Conservation (phyloP, 2,888 invertebrate species). For the Colostygia pectinataria region DNA sequence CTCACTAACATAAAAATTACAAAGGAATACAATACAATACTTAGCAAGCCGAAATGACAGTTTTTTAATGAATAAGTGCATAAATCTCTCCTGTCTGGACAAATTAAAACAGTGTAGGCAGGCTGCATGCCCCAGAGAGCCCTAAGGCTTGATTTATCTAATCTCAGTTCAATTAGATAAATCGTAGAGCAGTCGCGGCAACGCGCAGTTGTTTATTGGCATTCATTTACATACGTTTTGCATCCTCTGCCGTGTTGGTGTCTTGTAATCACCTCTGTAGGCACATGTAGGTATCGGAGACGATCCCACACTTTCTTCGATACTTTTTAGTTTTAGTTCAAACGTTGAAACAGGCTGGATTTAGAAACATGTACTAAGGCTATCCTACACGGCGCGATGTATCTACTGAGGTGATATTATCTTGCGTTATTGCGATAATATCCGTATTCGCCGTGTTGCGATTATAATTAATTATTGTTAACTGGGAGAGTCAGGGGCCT, state of each 20-base stretch:
- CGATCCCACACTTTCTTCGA: slow-evolving; percentile 18
- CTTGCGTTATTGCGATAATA: too few species aligned
- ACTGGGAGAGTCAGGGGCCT: too few species aligned
- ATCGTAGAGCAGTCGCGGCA: slow-evolving; percentile 17
- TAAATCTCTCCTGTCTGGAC: neutral
- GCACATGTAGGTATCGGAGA: neutral
- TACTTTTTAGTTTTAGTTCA: slow-evolving; percentile 5
- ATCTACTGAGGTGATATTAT: too few species aligned
- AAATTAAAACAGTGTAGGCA: slow-evolving; percentile 13
- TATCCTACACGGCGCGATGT: neutral
- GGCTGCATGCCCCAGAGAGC: neutral
- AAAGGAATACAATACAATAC: too few species aligned
- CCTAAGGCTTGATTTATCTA: slow-evolving; percentile 20
- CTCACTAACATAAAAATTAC: too few species aligned
- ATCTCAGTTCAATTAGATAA: slow-evolving; percentile 27
- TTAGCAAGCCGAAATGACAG: too few species aligned
- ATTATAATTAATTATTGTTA: too few species aligned
- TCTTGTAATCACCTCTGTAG: slow-evolving; percentile 17
- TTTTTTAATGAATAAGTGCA: too few species aligned
- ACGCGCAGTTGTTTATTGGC: slow-evolving; percentile 22
- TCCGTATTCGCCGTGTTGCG: too few species aligned
- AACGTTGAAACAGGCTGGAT: neutral
- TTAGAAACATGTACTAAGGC: slow-evolving; percentile 1
- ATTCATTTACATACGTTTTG: slow-evolving; percentile 26
- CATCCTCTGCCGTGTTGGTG: slow-evolving; percentile 23